These are phyloP conservation scores for Gallinago solitaria DNA, from an alignment of 2,797 vertebrate genomes.

Conservation along the genomic window DNA sequence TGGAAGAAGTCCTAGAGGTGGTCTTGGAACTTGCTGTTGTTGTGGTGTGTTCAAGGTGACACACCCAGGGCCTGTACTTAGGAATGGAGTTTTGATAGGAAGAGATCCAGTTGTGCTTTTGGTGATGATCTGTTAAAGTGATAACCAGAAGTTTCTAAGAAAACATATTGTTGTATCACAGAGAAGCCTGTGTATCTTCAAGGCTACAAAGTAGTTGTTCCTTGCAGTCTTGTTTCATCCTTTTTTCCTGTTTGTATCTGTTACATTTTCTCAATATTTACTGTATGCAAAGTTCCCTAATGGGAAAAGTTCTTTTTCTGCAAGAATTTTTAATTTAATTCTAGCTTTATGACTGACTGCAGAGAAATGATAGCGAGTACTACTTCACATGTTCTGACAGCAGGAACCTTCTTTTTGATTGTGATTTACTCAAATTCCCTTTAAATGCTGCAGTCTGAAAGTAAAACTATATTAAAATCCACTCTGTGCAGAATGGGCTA, in stretches of 20 bases:
- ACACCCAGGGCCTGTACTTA: neutral
- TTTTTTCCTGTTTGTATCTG: neutral
- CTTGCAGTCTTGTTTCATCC: neutral
- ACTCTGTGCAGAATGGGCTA: neutral
- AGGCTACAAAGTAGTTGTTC: neutral
- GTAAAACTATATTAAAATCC: neutral
- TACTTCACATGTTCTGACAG: neutral
- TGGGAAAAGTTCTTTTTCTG: neutral
- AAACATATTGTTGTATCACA: neutral
- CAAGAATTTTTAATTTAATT: neutral
- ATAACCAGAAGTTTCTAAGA: neutral
- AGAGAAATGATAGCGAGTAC: neutral
- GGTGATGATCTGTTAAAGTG: neutral
- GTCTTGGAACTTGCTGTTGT: neutral
- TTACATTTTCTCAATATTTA: neutral
- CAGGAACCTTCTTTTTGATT: neutral
- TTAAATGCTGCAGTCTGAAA: neutral
- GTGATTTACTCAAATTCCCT: neutral
- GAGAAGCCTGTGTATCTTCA: neutral
- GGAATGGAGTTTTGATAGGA: neutral
- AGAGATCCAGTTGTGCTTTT: neutral
- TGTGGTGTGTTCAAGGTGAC: neutral
- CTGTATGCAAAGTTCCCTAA: neutral
- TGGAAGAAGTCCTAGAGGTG: constrained; percentile 29
- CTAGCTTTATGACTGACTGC: neutral